A percentile compares a stretch with the other conserved stretches of the same genome.
phyloP scores from a whole-genome alignment of 53 echinoderm and acorn worm genomes.

The Astropecten irregularis region DNA sequence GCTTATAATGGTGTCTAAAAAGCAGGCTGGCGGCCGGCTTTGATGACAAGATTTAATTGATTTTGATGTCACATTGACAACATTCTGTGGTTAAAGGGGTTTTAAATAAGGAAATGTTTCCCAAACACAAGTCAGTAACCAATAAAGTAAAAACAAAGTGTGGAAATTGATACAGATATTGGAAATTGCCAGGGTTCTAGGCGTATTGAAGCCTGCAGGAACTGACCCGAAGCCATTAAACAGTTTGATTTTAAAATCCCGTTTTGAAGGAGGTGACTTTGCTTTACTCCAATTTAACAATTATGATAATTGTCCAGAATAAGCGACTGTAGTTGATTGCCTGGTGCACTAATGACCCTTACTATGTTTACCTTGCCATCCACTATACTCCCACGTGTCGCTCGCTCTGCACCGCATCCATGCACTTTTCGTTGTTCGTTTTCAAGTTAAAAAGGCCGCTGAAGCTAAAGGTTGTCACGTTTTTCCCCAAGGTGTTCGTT shows the following conservation, averaged over 20 bases:
- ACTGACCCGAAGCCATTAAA: not conserved
- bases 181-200: not conserved
- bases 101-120: too few relatives aligned
- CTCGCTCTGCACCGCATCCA: not conserved
- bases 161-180: too few relatives aligned
- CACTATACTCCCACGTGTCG: not conserved
- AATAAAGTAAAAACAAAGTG: too few relatives aligned
- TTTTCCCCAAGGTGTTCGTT: too few relatives aligned
- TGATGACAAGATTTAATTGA: not conserved
- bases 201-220: not conserved
- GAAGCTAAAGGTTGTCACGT: too few relatives aligned
- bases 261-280: too few relatives aligned
- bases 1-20: too few relatives aligned
- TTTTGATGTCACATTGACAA: too few relatives aligned
- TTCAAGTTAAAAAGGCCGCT: constrained; percentile 8
- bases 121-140: too few relatives aligned
- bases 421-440: constrained; percentile 25
- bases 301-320: constrained; percentile 7
- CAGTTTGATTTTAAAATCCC: not conserved
- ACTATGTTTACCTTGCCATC: constrained; percentile 27
- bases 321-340: constrained; percentile 6
- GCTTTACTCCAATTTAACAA: constrained; percentile 15
- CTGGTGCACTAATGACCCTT: not conserved
- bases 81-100: too few relatives aligned
- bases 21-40: too few relatives aligned